Evolutionary conservation across 2,113 vertebrate genomes (phyloP).

Genomic region (Seriola rivoliana): DNA sequence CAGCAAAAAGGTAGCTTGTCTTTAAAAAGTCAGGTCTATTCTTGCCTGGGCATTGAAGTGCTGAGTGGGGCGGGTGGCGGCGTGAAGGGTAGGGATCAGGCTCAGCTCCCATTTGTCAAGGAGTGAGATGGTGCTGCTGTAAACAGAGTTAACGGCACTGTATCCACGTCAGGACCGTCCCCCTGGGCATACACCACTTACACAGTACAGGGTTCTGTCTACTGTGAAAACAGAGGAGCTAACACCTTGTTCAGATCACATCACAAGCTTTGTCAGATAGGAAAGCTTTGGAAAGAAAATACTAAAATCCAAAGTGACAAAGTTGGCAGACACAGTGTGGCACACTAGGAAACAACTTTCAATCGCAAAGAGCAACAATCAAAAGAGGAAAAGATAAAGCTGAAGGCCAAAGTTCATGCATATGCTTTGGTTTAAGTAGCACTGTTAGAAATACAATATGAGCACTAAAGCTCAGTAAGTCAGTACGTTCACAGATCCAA

Average conservation of each 20-base stretch:
- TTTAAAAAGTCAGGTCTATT: constrained; percentile 81
- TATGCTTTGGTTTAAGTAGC: too few relatives aligned
- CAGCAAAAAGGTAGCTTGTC: constrained; percentile 72
- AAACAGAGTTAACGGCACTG: constrained; percentile 73
- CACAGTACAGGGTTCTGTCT: constrained; percentile 52
- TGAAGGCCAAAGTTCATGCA: too few relatives aligned
- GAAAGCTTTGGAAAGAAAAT: constrained; percentile 37
- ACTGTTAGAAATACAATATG: too few relatives aligned
- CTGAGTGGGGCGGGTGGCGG: constrained; percentile 69
- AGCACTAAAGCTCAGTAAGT: too few relatives aligned
- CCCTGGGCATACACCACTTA: constrained; percentile 59
- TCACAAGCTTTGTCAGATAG: constrained; percentile 37
- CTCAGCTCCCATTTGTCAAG: constrained; percentile 68
- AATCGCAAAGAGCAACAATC: background rate
- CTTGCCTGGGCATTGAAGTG: constrained; percentile 76
- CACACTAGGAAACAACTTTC: background rate
- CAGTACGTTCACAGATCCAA: too few relatives aligned
- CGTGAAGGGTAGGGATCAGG: constrained; percentile 72
- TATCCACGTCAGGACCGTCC: constrained; percentile 54
- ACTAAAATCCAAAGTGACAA: constrained; percentile 32
- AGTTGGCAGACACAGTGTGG: constrained; percentile 11
- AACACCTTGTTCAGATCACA: constrained; percentile 62
- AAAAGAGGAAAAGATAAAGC: background rate
- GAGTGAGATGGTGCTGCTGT: constrained; percentile 66
- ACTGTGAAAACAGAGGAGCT: constrained; percentile 52